These are phyloP conservation scores for Onychorhynchus coronatus DNA, from an alignment of 2,113 vertebrate species.

Conservation along the genomic window DNA sequence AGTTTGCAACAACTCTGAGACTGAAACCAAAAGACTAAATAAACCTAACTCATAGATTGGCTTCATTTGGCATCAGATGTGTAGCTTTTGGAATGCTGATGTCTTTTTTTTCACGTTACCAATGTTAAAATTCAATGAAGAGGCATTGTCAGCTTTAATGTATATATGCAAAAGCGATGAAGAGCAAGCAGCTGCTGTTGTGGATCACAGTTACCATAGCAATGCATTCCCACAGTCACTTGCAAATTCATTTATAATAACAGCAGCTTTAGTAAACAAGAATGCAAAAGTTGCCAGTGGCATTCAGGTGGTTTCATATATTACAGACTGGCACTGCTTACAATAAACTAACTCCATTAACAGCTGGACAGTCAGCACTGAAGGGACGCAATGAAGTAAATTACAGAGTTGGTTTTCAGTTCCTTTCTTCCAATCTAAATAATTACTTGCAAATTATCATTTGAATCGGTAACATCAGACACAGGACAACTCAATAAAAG, in stretches of 20 bases:
- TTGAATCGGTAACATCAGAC: background rate
- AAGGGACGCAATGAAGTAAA: background rate
- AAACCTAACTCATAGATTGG: background rate
- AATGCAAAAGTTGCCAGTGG: background rate
- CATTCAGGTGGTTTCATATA: background rate
- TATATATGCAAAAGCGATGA: background rate
- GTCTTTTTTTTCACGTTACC: background rate
- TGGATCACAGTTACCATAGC: slow-evolving; percentile 61
- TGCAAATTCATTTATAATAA: slow-evolving; percentile 35
- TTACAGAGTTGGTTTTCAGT: background rate
- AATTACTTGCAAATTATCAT: background rate
- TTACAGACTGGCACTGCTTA: background rate
- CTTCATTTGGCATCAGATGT: background rate
- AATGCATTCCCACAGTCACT: slow-evolving; percentile 45
- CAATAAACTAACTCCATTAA: background rate
- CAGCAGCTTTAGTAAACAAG: background rate
- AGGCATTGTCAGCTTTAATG: background rate
- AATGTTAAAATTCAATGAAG: background rate
- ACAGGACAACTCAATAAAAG: background rate
- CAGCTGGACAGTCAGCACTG: background rate
- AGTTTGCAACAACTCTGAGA: background rate
- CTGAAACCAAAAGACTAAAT: background rate
- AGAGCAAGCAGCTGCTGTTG: slow-evolving; percentile 38
- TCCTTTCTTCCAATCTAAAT: background rate
- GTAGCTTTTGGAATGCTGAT: background rate